Evolutionary conservation across 2,113 vertebrate genomes (phyloP).

Genomic region (Megaleporinus macrocephalus): DNA sequence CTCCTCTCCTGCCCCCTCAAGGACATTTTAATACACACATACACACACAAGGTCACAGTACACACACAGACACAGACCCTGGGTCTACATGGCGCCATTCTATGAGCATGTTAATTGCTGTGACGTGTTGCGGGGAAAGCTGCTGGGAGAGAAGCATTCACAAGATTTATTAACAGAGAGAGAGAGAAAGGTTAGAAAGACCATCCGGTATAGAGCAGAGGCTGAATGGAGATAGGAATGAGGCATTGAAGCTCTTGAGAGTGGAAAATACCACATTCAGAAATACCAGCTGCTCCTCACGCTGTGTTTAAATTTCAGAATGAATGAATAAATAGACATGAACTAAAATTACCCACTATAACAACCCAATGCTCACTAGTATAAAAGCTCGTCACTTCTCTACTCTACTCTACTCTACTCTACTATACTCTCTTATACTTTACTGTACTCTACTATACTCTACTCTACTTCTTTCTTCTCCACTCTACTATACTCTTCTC

Average conservation of each 20-base stretch:
- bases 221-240: neutral
- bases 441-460: no score
- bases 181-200: neutral
- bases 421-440: no score
- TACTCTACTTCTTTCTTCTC: no score
- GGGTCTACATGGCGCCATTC: conserved; percentile 58
- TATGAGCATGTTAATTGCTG: conserved; percentile 60
- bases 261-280: neutral
- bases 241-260: neutral
- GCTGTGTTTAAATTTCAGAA: no score
- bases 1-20: conserved; percentile 56
- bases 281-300: no score
- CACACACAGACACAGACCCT: conserved; percentile 39
- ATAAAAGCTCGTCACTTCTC: no score
- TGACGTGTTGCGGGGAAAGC: conserved; percentile 42
- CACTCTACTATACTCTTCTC: no score
- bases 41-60: conserved; percentile 34
- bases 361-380: no score
- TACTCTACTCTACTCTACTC: no score
- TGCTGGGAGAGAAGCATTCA: conserved; percentile 42
- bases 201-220: neutral
- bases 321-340: no score
- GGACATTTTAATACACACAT: conserved; percentile 53
- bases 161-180: conserved; percentile 54
- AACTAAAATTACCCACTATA: no score